phyloP scores from a whole-genome alignment of 2,113 vertebrate species.

The Budorcas taxicolor region DNA sequence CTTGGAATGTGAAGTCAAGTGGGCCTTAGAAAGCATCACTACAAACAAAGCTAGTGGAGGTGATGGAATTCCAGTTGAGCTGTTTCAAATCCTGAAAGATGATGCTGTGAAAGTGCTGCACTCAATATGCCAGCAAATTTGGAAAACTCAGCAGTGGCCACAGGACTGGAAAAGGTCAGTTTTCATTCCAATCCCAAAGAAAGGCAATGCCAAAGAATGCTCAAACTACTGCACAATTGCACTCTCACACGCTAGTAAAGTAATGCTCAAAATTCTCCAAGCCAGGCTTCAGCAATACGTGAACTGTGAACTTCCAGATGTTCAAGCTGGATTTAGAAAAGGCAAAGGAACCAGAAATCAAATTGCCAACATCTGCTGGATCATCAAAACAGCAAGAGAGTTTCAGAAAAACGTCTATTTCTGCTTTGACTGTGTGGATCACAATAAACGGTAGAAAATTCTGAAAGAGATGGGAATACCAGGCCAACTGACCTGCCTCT shows the following conservation, averaged over 20 bases:
- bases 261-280: background rate
- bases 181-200: background rate
- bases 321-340: background rate
- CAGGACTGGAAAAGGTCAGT: background rate
- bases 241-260: background rate
- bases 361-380: background rate
- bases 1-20: background rate
- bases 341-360: background rate
- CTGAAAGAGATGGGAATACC: background rate
- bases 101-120: background rate
- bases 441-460: background rate
- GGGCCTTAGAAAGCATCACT: background rate
- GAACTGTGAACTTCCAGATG: background rate
- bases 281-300: background rate
- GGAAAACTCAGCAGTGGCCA: background rate
- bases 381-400: background rate
- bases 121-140: background rate
- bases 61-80: background rate
- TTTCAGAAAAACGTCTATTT: background rate
- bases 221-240: background rate
- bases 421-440: background rate
- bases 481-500: background rate
- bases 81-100: background rate
- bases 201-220: background rate
- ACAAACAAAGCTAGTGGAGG: background rate